Evolutionary conservation across 2,797 vertebrate genomes (phyloP), one percentile per base, ranked within the genome.

Genomic region (Enteromius paludinosus): DNA sequence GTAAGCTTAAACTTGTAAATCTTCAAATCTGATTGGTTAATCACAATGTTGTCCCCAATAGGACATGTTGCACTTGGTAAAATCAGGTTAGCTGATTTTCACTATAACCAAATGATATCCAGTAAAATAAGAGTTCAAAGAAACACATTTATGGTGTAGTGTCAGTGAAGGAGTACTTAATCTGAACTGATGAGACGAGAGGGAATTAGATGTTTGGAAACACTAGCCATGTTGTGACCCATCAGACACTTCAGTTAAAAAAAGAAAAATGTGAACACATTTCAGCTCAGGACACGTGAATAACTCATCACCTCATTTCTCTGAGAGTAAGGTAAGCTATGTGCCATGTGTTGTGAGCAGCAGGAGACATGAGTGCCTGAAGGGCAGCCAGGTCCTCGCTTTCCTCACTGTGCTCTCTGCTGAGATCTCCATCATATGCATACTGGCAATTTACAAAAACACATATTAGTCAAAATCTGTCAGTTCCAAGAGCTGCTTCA

Each of bases 281-380:
- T 56, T 45, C 33, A 33, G 38, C 23, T 61, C 2, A 59, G 33
- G 2, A 64, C 69, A 35, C 9, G 15, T 81, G n/a, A 18, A 84
- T 66, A 52, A 71, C 41, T 62, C n/a, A 78, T 75, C 30, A 17
- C 8, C 23, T n/a, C 56, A 9, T 49, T 18, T 69, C 23, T 30
- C 11, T 20, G 25, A 20, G 43, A 83, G 52, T 66, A 59, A 81
- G 73, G 52, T 78, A 49, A 78, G 68, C 59, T 86, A 28, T 72
- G 79, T 82, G 86, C 56, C 86, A 87, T 82, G 82, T 85, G 86
- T 82, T 84, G 64, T 15, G 43, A 81, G 23, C 82, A 87, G 84
- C 82, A 84, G 82, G 84, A 72, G 59, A 72, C 45, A 83, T 66
- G 41, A 49, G 64, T 49, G 11, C 54, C 25, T 47, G 62, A 83